A percentile compares a stretch with the other conserved stretches of the same genome.
Conservation (phyloP, 2,888 invertebrate genomes). For the Temnothorax rugatulus region DNA sequence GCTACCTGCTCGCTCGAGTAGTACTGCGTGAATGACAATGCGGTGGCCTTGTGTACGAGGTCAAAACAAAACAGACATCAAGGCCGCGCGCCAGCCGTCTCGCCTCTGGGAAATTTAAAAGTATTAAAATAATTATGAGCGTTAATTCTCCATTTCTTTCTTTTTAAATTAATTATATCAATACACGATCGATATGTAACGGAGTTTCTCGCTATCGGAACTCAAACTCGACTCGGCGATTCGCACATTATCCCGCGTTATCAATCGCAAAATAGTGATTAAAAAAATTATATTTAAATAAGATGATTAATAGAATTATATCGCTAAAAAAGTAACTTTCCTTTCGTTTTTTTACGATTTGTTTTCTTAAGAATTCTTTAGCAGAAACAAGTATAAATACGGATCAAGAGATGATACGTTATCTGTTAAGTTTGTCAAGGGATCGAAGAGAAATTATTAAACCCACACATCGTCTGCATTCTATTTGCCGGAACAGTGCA, state of each 20-base stretch:
- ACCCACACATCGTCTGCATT: constrained; percentile 1
- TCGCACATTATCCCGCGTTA: not conserved
- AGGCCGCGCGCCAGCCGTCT: not conserved
- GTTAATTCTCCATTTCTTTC: not conserved
- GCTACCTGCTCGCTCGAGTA: not conserved
- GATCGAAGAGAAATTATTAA: not conserved
- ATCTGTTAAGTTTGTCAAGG: constrained; percentile 6
- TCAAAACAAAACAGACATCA: not conserved
- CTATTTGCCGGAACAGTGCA: not conserved
- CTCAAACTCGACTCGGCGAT: not conserved
- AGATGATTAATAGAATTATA: not conserved
- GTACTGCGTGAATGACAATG: not conserved
- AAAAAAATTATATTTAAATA: not conserved
- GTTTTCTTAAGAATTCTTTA: not conserved
- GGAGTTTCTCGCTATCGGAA: not conserved
- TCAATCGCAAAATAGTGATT: not conserved
- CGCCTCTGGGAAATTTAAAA: not conserved
- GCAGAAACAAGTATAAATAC: not conserved
- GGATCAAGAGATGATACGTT: not conserved
- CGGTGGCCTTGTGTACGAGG: not conserved
- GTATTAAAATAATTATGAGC: not conserved
- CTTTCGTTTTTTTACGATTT: not conserved
- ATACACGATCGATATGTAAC: not conserved
- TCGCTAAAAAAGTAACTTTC: not conserved
- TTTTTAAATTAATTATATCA: not conserved